phyloP scores from a whole-genome alignment of 2,797 vertebrate species.

The Sebastes kiyomatsui region DNA sequence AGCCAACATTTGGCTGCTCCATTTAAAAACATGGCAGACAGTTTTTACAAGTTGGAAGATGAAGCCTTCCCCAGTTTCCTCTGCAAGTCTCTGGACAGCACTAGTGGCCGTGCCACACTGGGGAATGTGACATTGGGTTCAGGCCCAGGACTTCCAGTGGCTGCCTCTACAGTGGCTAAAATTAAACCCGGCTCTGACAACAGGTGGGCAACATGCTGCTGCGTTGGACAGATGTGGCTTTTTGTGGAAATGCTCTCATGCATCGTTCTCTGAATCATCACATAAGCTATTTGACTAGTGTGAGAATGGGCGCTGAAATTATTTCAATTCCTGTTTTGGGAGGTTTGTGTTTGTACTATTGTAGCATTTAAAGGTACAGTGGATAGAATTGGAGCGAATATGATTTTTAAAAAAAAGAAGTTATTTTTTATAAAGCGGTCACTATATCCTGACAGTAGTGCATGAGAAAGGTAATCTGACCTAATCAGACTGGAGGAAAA shows the following conservation, averaged over 20 bases:
- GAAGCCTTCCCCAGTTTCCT: constrained; percentile 93
- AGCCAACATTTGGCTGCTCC: constrained; percentile 20
- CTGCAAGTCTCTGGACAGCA: constrained; percentile 81
- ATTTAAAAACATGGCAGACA: constrained; percentile 82
- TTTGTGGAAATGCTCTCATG: not conserved
- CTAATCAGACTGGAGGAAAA: too few species aligned
- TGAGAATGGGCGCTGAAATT: not conserved
- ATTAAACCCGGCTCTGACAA: constrained; percentile 78
- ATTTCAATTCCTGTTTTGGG: not conserved
- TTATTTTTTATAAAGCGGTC: too few species aligned
- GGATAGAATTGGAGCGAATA: too few species aligned
- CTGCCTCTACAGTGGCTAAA: constrained; percentile 95
- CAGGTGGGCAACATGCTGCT: constrained; percentile 83
- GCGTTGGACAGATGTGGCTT: constrained; percentile 49
- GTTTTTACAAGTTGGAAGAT: constrained; percentile 88
- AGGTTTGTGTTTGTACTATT: not conserved
- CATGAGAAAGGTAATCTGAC: too few species aligned
- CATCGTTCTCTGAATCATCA: constrained; percentile 2
- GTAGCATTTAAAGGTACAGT: too few species aligned
- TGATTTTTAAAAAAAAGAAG: too few species aligned
- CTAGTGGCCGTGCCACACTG: constrained; percentile 79
- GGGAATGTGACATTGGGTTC: constrained; percentile 90
- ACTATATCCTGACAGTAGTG: too few species aligned
- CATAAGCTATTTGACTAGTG: not conserved
- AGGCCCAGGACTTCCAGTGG: constrained; percentile 91